phyloP scores from a whole-genome alignment of 2,113 vertebrate species.

The Mystacornis crossleyi region DNA sequence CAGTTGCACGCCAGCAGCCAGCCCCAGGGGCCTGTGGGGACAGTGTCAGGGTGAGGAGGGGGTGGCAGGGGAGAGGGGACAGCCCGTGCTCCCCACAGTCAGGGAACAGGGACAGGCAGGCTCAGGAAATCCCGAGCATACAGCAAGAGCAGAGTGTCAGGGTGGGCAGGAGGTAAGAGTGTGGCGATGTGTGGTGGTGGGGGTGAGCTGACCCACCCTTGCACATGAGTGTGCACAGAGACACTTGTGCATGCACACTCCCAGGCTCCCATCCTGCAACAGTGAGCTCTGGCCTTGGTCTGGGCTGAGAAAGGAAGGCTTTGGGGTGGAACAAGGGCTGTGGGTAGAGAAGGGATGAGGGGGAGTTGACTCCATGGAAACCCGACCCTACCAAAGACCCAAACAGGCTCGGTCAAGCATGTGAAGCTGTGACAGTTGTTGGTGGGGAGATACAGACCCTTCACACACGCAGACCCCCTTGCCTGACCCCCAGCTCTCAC shows the following conservation, averaged over 20 bases:
- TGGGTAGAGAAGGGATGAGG: background rate
- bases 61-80: background rate
- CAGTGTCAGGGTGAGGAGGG: background rate
- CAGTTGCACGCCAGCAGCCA: constrained; percentile 86
- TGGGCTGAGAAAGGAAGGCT: background rate
- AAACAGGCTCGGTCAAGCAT: background rate
- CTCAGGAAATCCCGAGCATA: background rate
- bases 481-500: constrained; percentile 67
- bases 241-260: background rate
- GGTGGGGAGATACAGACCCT: background rate
- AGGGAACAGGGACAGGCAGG: background rate
- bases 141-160: background rate
- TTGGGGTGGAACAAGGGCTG: background rate
- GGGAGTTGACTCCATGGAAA: background rate
- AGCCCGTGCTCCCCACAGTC: accelerated
- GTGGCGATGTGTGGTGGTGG: accelerated
- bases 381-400: background rate
- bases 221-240: accelerated
- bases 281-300: background rate
- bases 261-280: background rate
- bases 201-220: background rate
- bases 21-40: constrained; percentile 82
- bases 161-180: background rate
- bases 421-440: background rate
- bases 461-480: background rate